Conservation (phyloP, 30 jellyfish, hydroid and myxozoan genomes). For the Cassiopea xamachana region DNA sequence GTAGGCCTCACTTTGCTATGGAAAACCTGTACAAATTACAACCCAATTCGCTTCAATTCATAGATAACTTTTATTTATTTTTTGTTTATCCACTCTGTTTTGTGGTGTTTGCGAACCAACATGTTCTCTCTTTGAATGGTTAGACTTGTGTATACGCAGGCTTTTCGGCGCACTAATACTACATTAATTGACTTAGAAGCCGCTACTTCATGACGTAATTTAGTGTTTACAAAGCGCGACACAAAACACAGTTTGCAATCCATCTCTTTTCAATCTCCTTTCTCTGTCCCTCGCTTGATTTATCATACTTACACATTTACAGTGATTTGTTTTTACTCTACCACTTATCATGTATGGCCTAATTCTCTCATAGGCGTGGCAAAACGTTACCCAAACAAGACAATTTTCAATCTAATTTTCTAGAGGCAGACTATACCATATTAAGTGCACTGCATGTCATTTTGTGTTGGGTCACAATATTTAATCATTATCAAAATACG, state of each 20-base stretch:
- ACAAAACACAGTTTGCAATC: not conserved
- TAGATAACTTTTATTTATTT: not conserved
- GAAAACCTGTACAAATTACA: not conserved
- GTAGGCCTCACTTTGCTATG: not conserved
- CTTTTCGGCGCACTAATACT: not conserved
- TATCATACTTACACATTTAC: not conserved
- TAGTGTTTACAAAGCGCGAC: not conserved
- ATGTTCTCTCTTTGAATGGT: conserved; percentile 38
- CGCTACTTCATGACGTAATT: conserved; percentile 4
- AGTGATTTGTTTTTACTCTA: too few relatives aligned
- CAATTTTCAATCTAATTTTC: too few relatives aligned
- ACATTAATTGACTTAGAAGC: conserved; percentile 11
- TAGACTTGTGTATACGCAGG: conserved; percentile 4
- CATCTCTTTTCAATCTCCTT: not conserved
- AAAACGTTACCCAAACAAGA: too few relatives aligned
- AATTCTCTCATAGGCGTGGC: too few relatives aligned
- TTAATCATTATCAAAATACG: too few relatives aligned
- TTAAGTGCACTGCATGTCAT: too few relatives aligned
- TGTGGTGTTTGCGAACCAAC: conserved; percentile 23
- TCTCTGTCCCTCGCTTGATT: not conserved
- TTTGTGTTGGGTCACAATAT: too few relatives aligned
- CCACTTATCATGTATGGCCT: too few relatives aligned
- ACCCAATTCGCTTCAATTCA: conserved; percentile 12
- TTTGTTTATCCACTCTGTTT: conserved; percentile 35
- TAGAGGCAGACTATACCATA: too few relatives aligned